Evolutionary conservation across 2,113 vertebrate genomes (phyloP).

Genomic region (Pangasianodon gigas): DNA sequence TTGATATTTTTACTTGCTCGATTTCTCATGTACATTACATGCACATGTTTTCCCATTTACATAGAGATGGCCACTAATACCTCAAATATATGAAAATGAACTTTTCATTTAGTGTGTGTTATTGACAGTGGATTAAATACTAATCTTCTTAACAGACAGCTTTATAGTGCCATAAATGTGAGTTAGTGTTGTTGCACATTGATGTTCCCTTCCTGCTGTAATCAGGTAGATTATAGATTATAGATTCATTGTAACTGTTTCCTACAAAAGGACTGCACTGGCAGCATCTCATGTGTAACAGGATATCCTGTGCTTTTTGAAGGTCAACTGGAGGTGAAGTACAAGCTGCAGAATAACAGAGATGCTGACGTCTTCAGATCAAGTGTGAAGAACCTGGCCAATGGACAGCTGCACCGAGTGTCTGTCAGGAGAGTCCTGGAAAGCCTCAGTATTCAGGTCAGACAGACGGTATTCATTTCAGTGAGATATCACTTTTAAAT

Average conservation of each 20-base stretch:
- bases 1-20: not conserved
- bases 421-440: conserved; percentile 62
- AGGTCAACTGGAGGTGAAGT: conserved; percentile 72
- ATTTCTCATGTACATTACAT: not conserved
- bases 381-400: conserved; percentile 60
- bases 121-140: conserved; percentile 40
- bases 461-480: not conserved
- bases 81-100: conserved; percentile 35
- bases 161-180: conserved; percentile 31
- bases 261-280: not conserved
- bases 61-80: not conserved
- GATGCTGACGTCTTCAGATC: conserved; percentile 63
- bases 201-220: conserved; percentile 27
- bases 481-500: not conserved
- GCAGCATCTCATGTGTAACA: not conserved
- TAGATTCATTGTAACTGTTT: not conserved
- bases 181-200: conserved; percentile 21
- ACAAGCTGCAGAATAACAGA: conserved; percentile 67
- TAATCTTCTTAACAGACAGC: conserved; percentile 48
- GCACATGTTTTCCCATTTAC: not conserved
- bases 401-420: conserved; percentile 68
- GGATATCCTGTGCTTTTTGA: conserved; percentile 40
- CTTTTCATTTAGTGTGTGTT: conserved; percentile 20
- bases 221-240: not conserved
- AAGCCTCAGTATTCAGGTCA: conserved; percentile 69